These are phyloP conservation scores for Cheilosia soror DNA, from an alignment of 2,888 invertebrate genomes.

Conservation along the genomic window DNA sequence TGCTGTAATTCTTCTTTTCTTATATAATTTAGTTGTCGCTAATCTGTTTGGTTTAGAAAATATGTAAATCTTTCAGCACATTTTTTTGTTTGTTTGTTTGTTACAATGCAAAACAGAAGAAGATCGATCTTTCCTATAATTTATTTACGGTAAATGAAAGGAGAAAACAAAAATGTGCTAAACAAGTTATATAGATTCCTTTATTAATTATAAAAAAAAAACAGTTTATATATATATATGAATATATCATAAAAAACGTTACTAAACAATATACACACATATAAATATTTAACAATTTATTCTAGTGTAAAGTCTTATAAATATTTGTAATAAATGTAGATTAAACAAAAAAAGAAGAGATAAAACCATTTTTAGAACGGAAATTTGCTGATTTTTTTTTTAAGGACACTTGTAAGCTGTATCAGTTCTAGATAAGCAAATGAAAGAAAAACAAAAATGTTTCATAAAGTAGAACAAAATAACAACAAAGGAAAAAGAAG, in stretches of 20 bases:
- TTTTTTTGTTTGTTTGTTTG: constrained; percentile 27
- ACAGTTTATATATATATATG: constrained; percentile 55
- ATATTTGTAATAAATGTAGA: constrained; percentile 76
- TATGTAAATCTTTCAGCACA: constrained; percentile 45
- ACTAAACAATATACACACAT: constrained; percentile 63
- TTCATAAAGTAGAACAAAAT: constrained; percentile 18
- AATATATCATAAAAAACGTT: constrained; percentile 59
- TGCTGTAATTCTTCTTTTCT: constrained; percentile 35
- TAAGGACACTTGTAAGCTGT: constrained; percentile 34
- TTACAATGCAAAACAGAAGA: not conserved
- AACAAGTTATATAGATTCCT: constrained; percentile 65
- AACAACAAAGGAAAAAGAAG: constrained; percentile 8
- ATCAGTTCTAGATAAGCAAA: constrained; percentile 41
- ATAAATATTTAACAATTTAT: constrained; percentile 67
- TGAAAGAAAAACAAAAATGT: constrained; percentile 18
- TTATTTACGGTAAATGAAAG: constrained; percentile 47
- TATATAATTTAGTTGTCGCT: constrained; percentile 34
- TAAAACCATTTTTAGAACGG: constrained; percentile 45
- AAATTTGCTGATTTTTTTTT: constrained; percentile 57
- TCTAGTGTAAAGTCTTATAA: constrained; percentile 73
- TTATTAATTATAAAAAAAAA: constrained; percentile 57
- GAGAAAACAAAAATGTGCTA: constrained; percentile 65
- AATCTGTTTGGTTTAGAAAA: constrained; percentile 2
- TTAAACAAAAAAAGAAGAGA: constrained; percentile 33
- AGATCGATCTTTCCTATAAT: constrained; percentile 45